Conservation (phyloP, 2,113 vertebrate genomes). For the Mustelus asterias region DNA sequence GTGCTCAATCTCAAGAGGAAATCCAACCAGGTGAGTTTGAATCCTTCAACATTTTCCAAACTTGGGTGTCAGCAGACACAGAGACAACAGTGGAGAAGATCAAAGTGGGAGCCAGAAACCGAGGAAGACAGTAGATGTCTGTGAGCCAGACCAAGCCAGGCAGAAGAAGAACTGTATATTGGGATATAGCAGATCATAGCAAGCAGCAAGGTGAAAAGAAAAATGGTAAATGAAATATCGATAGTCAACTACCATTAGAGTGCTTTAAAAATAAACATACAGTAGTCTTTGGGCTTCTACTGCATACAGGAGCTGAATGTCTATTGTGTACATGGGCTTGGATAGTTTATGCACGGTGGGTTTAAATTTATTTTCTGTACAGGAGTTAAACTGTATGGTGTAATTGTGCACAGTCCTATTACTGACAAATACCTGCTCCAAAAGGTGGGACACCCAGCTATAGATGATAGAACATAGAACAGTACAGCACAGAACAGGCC, state of each 20-base stretch:
- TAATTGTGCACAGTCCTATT: not conserved
- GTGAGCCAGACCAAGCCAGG: not conserved
- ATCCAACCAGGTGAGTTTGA: not conserved
- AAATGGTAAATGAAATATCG: not conserved
- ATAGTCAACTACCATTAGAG: not conserved
- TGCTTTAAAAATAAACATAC: not conserved
- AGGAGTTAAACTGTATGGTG: not conserved
- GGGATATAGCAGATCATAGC: not conserved
- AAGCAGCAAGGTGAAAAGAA: not conserved
- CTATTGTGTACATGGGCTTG: not conserved
- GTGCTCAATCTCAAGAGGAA: not conserved
- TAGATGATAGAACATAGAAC: too few species aligned
- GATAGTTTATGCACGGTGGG: too few species aligned
- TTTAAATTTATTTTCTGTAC: not conserved
- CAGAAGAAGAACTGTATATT: not conserved
- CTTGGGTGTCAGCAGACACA: not conserved
- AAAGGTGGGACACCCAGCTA: not conserved
- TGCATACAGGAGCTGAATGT: not conserved
- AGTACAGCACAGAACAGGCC: too few species aligned
- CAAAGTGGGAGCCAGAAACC: not conserved
- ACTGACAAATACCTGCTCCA: not conserved
- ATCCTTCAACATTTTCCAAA: not conserved
- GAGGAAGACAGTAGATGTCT: not conserved
- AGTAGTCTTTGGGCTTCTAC: not conserved
- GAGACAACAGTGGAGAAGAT: not conserved